Evolutionary conservation across 2,797 vertebrate species (phyloP), one percentile per base, ranked within the genome.

Genomic region (Hemibagrus guttatus): DNA sequence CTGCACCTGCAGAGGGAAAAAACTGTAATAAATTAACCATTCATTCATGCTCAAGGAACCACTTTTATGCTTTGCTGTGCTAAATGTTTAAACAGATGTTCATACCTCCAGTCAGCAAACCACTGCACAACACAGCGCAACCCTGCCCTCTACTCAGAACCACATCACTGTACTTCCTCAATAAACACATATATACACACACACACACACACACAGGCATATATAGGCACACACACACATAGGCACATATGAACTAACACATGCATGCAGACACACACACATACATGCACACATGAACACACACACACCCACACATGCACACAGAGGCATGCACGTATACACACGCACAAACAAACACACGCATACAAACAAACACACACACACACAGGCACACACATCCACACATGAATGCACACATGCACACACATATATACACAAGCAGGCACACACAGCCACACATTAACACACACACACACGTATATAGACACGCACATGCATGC

Each of bases 41-140:
- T 66, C 59, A 17, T 82, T 82, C 63, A 49, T 52, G 46, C 52
- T 66, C 31, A 56, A 83, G 63, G 28, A 83, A 69, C 68, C 7
- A 46, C 19, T 46, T 66, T 68, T 66, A 42, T 74, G 68, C 66
- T 71, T 74, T 59, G 68, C 83, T 61, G 49, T 84, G 68, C 21
- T 72, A 74, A 84, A 84, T 59, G 68, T 74, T 72, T 58, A 72
- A 84, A 72, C 83, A 84, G 83, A 84, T 84, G 83, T 74, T 74
- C 68, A 72, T 56, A 39, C 64, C 66, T 84, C 23, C 49, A 84
- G 83, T 72, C 83, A 84, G 68, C 68, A 84, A 84, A 84, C 42
- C 63, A 52, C 81, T 82, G 35, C 66, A 84, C 81, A 68, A 52
- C 63, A 82, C 39, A 6, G 81, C 61, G 68, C 83, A 84, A 71